These are phyloP conservation scores for Chauna torquata DNA, from an alignment of 2,113 vertebrate species.

Conservation along the genomic window DNA sequence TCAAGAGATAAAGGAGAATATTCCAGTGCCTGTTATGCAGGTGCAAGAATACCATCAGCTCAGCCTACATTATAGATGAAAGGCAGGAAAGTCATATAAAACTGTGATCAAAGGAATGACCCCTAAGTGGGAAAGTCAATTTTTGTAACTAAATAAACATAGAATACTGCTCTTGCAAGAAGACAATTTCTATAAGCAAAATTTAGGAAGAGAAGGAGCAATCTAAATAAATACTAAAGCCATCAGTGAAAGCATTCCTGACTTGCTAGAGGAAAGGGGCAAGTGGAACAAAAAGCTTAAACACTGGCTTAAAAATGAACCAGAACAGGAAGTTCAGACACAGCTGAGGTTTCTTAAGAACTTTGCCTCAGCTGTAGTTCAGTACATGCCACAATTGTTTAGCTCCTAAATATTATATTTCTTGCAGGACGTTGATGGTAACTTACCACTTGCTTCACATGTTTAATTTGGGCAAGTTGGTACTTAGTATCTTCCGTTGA, in stretches of 20 bases:
- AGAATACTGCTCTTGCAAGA: not conserved
- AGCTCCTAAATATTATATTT: not conserved
- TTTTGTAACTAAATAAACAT: not conserved
- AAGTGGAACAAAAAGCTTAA: not conserved
- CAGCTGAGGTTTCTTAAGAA: not conserved
- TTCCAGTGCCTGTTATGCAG: not conserved
- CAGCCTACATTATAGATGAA: not conserved
- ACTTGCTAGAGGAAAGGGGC: not conserved
- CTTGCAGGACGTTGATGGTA: not conserved
- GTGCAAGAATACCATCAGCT: not conserved
- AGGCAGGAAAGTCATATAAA: not conserved
- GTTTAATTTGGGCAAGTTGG: slow-evolving; percentile 84
- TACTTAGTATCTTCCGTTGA: slow-evolving; percentile 87
- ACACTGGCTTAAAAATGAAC: not conserved
- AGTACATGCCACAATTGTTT: not conserved
- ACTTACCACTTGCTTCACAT: slow-evolving; percentile 90
- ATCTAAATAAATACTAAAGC: not conserved
- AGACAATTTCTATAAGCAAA: not conserved
- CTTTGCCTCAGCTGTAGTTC: not conserved
- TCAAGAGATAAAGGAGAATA: not conserved
- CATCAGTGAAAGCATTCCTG: not conserved
- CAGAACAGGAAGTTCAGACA: not conserved
- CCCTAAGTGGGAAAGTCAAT: not conserved
- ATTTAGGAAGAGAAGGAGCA: not conserved
- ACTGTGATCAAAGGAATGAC: not conserved